Percentiles rank a stretch among this genome's conserved stretches.
These are phyloP conservation scores for Dynastes grantii DNA, from an alignment of 2,888 invertebrate species.

Conservation along the genomic window DNA sequence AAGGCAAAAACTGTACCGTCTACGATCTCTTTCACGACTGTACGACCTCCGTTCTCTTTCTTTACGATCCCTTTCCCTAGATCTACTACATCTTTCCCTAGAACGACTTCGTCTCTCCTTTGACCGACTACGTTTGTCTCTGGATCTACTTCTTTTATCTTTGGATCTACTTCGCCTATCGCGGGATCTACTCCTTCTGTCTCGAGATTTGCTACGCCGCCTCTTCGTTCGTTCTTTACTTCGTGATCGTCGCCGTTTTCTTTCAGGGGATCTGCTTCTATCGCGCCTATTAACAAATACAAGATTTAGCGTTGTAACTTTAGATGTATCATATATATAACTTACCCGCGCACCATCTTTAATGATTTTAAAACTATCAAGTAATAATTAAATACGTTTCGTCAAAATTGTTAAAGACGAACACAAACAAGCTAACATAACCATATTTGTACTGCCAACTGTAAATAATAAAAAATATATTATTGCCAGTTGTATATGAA, in stretches of 20 bases:
- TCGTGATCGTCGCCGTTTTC: slow-evolving; percentile 75
- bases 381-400: neutral
- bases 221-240: slow-evolving; percentile 70
- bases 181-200: slow-evolving; percentile 63
- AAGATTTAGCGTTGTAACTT: neutral
- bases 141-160: slow-evolving; percentile 66
- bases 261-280: slow-evolving; percentile 64
- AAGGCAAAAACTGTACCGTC: slow-evolving; percentile 56
- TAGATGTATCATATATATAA: neutral
- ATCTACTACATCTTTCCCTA: slow-evolving; percentile 67
- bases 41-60: slow-evolving; percentile 66
- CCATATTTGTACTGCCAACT: slow-evolving; percentile 26
- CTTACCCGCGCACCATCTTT: slow-evolving; percentile 38
- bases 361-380: neutral
- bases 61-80: slow-evolving; percentile 60
- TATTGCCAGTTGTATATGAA: too few species aligned
- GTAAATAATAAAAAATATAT: neutral
- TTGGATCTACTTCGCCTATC: slow-evolving; percentile 68
- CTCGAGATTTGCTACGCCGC: slow-evolving; percentile 63
- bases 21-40: slow-evolving; percentile 63
- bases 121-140: slow-evolving; percentile 62
- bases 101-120: slow-evolving; percentile 68
- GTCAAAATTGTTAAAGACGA: neutral
- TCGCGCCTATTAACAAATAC: slow-evolving; percentile 52
- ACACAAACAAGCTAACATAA: slow-evolving; percentile 35